Evolutionary conservation across 1,140 invertebrate genomes (phyloP).

Genomic region (Hylaeus volcanicus): DNA sequence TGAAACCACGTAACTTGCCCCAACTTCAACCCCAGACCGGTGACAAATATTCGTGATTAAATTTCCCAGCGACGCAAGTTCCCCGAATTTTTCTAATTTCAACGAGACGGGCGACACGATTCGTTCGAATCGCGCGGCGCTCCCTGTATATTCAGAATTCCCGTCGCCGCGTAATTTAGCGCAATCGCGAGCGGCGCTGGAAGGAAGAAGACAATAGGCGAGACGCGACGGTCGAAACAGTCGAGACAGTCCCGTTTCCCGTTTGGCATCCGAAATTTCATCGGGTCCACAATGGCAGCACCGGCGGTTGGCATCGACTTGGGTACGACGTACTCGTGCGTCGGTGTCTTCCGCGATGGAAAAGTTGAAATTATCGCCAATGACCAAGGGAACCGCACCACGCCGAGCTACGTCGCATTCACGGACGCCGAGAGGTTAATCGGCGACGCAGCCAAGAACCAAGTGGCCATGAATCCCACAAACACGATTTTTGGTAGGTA

Average conservation of each 20-base stretch:
- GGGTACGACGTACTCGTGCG: conserved; percentile 94
- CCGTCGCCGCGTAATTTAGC: background rate
- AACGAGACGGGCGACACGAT: background rate
- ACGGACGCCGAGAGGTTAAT: conserved; percentile 98
- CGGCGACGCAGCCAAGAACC: conserved; percentile 98
- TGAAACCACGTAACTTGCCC: no score
- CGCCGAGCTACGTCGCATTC: conserved; percentile 98
- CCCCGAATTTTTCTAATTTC: background rate
- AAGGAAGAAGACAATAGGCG: conserved; percentile 8
- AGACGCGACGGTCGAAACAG: conserved; percentile 10
- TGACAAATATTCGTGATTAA: no score
- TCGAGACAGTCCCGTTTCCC: background rate
- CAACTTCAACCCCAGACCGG: no score
- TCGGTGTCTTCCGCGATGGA: conserved; percentile 94
- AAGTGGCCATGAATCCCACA: conserved; percentile 95
- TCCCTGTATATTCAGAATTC: background rate
- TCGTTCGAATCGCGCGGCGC: no score
- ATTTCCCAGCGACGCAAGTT: no score
- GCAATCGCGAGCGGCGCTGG: background rate
- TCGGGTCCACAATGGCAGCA: conserved; percentile 75
- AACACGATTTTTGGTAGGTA: conserved; percentile 96
- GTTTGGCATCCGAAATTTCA: conserved; percentile 7
- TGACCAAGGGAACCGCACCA: conserved; percentile 98
- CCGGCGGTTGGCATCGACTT: conserved; percentile 94
- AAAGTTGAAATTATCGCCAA: conserved; percentile 99